These are phyloP conservation scores for Triplophysa tibetana DNA, from an alignment of 2,113 vertebrate genomes.

Conservation along the genomic window DNA sequence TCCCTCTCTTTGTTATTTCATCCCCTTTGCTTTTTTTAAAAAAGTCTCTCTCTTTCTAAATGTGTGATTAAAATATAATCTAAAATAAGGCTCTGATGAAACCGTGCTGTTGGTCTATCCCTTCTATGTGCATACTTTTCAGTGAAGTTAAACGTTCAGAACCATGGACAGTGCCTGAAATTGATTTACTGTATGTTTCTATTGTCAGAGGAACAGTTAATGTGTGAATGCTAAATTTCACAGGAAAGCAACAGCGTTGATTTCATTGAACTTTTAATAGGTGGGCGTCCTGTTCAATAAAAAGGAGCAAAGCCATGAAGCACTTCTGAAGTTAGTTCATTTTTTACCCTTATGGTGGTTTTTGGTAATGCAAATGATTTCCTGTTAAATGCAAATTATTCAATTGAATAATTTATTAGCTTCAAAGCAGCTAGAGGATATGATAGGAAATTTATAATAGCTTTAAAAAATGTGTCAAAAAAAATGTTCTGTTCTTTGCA, in stretches of 20 bases:
- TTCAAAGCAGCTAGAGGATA: slow-evolving; percentile 21
- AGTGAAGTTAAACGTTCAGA: not conserved
- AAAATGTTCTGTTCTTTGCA: not conserved
- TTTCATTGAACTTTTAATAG: not conserved
- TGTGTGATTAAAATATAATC: not conserved
- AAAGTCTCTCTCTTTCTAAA: not conserved
- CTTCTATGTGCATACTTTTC: not conserved
- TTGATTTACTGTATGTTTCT: not conserved
- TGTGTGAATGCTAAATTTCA: not conserved
- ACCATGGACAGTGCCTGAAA: slow-evolving; percentile 27
- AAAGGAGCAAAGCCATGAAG: not conserved
- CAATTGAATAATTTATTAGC: slow-evolving; percentile 36
- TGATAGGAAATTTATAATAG: slow-evolving; percentile 12
- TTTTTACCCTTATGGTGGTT: not conserved
- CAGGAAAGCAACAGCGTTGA: not conserved
- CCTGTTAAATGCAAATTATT: slow-evolving; percentile 29
- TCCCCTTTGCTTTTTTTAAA: not conserved
- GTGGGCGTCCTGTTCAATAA: not conserved
- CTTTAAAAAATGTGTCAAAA: slow-evolving; percentile 17
- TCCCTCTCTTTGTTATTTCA: slow-evolving; percentile 49
- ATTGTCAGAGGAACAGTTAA: not conserved
- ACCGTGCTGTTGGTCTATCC: not conserved
- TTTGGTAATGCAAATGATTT: slow-evolving; percentile 28
- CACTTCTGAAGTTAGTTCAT: not conserved
- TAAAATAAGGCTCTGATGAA: not conserved